phyloP scores from a whole-genome alignment of 1,140 invertebrate species.

The Neodiprion virginianus region DNA sequence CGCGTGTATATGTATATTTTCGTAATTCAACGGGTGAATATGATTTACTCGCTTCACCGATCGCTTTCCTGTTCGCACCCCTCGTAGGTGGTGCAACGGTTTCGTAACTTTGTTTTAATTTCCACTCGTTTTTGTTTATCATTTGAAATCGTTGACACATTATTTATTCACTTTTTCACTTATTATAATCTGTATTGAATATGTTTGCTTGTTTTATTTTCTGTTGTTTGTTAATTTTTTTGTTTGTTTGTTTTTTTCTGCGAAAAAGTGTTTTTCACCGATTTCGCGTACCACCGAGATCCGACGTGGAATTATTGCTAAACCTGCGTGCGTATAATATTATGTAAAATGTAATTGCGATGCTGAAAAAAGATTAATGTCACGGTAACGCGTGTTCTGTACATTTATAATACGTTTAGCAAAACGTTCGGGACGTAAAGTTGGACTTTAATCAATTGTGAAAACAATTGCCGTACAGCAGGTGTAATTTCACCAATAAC shows the following conservation, averaged over 20 bases:
- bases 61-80: constrained; percentile 21
- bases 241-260: constrained; percentile 15
- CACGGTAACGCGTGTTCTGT: background rate
- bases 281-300: too few relatives aligned
- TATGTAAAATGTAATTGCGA: constrained; percentile 10
- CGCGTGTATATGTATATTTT: background rate
- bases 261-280: constrained; percentile 6
- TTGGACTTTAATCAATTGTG: too few relatives aligned
- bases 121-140: background rate
- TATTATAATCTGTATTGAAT: constrained; percentile 23
- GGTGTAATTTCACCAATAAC: too few relatives aligned
- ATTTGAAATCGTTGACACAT: constrained; percentile 35
- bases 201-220: constrained; percentile 5
- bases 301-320: constrained; percentile 15
- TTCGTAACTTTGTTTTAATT: too few relatives aligned
- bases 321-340: constrained; percentile 24
- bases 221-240: constrained; percentile 10
- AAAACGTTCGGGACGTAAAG: too few relatives aligned
- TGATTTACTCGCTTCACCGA: background rate
- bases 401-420: background rate
- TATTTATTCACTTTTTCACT: constrained; percentile 30
- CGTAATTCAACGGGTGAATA: constrained; percentile 3
- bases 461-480: too few relatives aligned
- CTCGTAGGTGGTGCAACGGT: background rate
- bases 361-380: background rate